Evolutionary conservation across 2,888 invertebrate genomes (phyloP).

Genomic region (Camponotus fellah): DNA sequence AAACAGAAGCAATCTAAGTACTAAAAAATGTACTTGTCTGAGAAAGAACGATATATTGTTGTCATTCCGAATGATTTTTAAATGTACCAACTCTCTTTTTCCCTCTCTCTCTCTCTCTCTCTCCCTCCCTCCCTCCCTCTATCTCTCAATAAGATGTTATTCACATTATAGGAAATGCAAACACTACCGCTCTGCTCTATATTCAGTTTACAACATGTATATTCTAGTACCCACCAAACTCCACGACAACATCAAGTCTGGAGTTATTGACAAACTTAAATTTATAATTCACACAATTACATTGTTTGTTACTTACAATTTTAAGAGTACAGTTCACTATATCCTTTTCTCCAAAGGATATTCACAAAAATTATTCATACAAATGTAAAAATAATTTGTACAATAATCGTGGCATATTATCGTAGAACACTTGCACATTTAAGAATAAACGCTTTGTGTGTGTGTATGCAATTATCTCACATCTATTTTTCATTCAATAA

Average conservation of each 20-base stretch:
- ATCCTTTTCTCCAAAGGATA: background rate
- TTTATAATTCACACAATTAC: background rate
- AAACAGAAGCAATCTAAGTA: constrained; percentile 77
- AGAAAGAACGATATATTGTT: constrained; percentile 38
- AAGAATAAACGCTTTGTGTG: background rate
- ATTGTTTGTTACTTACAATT: constrained; percentile 15
- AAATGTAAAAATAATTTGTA: constrained; percentile 23
- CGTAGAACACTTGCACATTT: background rate
- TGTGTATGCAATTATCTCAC: background rate
- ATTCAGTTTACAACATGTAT: constrained; percentile 42
- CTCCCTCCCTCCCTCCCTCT: too few species aligned
- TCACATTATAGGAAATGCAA: constrained; percentile 5
- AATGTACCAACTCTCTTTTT: background rate
- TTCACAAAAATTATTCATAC: background rate
- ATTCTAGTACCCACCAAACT: constrained; percentile 63
- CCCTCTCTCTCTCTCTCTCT: background rate
- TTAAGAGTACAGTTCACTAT: background rate
- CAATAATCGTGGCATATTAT: background rate
- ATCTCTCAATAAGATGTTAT: background rate
- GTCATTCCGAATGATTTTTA: constrained; percentile 32
- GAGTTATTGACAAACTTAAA: background rate
- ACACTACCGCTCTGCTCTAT: constrained; percentile 79
- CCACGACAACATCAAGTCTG: background rate
- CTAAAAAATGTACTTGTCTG: constrained; percentile 53
- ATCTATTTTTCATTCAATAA: background rate